A percentile compares a stretch with the other conserved stretches of the same genome.
These are phyloP conservation scores for Oreochromis grahami DNA, from an alignment of 2,797 vertebrate genomes.

Conservation along the genomic window DNA sequence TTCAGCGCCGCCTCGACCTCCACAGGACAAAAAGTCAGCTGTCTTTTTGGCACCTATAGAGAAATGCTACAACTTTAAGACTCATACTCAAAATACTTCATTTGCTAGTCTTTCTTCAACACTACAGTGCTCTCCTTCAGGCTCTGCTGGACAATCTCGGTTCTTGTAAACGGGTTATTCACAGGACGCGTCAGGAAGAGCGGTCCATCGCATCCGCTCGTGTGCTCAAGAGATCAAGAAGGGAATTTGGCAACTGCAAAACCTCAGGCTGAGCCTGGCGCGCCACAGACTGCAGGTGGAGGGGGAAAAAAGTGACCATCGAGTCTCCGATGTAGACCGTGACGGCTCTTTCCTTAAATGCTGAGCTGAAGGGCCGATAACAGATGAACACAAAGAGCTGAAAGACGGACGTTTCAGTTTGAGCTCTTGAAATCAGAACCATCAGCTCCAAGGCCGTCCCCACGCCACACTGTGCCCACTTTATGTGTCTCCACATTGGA, in stretches of 20 bases:
- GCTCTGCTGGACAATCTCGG: background rate
- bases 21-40: background rate
- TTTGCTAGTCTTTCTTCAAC: slow-evolving; percentile 9
- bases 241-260: background rate
- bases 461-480: background rate
- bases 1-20: background rate
- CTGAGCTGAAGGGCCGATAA: background rate
- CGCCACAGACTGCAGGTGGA: background rate
- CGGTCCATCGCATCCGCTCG: background rate
- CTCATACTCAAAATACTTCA: slow-evolving; percentile 41
- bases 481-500: background rate
- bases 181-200: background rate
- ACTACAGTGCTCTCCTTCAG: background rate
- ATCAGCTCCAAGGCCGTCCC: background rate
- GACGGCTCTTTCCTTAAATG: background rate
- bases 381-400: background rate
- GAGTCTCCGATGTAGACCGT: background rate
- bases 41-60: background rate
- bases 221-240: background rate
- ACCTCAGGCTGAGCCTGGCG: background rate
- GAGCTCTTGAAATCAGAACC: background rate
- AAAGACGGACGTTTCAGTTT: background rate
- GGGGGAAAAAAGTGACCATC: slow-evolving; percentile 2
- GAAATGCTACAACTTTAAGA: slow-evolving; percentile 29
- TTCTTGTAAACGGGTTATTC: background rate